Conservation (phyloP, 2,888 invertebrate genomes). For the Polietes domitor region DNA sequence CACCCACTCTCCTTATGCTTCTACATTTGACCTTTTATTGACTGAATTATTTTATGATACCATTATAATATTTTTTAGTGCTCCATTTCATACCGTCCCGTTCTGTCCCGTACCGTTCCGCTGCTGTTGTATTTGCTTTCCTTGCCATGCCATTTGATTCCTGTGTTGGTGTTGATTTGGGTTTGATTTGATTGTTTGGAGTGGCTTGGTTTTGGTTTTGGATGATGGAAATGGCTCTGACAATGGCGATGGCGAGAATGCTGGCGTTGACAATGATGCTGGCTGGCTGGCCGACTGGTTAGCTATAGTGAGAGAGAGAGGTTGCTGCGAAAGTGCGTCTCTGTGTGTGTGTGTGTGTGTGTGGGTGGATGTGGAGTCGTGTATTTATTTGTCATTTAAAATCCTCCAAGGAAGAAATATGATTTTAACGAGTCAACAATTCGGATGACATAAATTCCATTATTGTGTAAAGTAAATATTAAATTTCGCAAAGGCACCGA, state of each 20-base stretch:
- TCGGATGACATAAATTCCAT: slow-evolving; percentile 76
- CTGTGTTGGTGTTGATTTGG: slow-evolving; percentile 26
- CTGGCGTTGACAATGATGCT: neutral
- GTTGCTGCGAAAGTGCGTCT: neutral
- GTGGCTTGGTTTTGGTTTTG: slow-evolving; percentile 17
- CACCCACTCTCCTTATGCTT: neutral
- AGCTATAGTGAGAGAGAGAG: neutral
- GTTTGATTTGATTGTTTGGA: slow-evolving; percentile 36
- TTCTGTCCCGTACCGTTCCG: neutral
- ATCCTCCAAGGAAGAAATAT: slow-evolving; percentile 78
- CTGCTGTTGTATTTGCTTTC: neutral
- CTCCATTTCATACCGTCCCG: slow-evolving; percentile 5
- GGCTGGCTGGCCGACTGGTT: too few species aligned
- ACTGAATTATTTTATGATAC: slow-evolving; percentile 54
- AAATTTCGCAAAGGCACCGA: slow-evolving; percentile 75
- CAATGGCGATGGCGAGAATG: slow-evolving; percentile 4
- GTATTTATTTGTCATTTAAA: slow-evolving; percentile 69
- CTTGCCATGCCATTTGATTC: slow-evolving; percentile 4
- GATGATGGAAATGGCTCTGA: slow-evolving; percentile 15
- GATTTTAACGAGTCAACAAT: slow-evolving; percentile 79
- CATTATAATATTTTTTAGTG: slow-evolving; percentile 45
- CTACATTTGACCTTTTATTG: slow-evolving; percentile 59
- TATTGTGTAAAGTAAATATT: slow-evolving; percentile 76
- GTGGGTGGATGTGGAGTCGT: neutral
- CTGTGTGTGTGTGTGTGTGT: neutral